Conservation (phyloP, 2,888 invertebrate genomes). For the Ryuthela nishihirai region DNA sequence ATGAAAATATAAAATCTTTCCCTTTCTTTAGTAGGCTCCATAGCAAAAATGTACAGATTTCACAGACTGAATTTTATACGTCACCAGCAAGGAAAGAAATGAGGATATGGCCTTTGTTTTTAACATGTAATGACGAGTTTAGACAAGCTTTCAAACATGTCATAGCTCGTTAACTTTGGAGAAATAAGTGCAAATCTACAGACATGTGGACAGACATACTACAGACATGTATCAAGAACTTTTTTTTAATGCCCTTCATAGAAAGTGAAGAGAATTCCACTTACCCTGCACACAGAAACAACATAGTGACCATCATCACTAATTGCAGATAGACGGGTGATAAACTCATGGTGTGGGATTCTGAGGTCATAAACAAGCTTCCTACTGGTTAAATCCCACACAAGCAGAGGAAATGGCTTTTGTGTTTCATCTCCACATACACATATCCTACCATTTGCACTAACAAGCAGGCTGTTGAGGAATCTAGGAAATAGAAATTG, state of each 20-base stretch:
- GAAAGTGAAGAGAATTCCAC: constrained; percentile 4
- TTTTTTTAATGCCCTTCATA: background rate
- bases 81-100: too few relatives aligned
- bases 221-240: background rate
- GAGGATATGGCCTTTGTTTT: too few relatives aligned
- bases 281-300: constrained; percentile 56
- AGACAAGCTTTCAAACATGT: too few relatives aligned
- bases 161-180: too few relatives aligned
- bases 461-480: constrained; percentile 78
- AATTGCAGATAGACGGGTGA: constrained; percentile 76
- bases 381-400: constrained; percentile 79
- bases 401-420: constrained; percentile 82
- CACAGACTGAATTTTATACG: too few relatives aligned
- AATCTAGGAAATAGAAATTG: constrained; percentile 60
- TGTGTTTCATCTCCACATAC: constrained; percentile 91
- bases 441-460: constrained; percentile 78
- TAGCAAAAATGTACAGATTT: too few relatives aligned
- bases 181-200: too few relatives aligned
- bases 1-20: too few relatives aligned
- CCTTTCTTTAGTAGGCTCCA: too few relatives aligned
- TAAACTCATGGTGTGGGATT: constrained; percentile 83
- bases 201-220: constrained; percentile 6
- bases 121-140: too few relatives aligned
- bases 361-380: constrained; percentile 81
- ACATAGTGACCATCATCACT: constrained; percentile 71